Percentiles rank a stretch among this genome's conserved stretches.
These are phyloP conservation scores for Poeciliopsis prolifica DNA, from an alignment of 2,113 vertebrate genomes.

Conservation along the genomic window DNA sequence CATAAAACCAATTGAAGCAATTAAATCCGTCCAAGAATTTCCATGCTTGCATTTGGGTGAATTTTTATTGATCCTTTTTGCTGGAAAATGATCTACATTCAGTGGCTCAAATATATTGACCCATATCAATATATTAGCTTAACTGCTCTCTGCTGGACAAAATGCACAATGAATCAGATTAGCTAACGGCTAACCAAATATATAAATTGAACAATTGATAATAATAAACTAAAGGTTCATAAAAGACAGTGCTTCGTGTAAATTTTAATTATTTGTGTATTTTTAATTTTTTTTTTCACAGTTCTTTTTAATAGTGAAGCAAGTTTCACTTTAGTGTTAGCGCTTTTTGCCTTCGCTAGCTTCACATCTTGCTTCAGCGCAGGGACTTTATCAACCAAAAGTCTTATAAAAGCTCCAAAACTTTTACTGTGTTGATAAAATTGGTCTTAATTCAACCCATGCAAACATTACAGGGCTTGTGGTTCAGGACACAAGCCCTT, in stretches of 20 bases:
- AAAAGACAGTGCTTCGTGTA: background rate
- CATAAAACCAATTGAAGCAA: background rate
- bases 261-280: background rate
- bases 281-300: background rate
- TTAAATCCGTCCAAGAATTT: background rate
- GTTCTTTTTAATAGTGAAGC: background rate
- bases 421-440: background rate
- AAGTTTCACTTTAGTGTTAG: no score
- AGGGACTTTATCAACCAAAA: background rate
- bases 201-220: background rate
- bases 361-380: background rate
- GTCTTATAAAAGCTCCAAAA: no score
- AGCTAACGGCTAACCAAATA: background rate
- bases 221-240: background rate
- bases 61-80: background rate
- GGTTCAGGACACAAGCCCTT: no score
- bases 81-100: background rate
- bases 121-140: background rate
- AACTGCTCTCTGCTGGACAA: background rate
- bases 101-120: background rate
- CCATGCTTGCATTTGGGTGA: background rate
- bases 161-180: background rate
- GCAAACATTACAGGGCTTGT: background rate
- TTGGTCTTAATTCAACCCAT: background rate
- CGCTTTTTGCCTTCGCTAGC: no score